Percentiles rank a stretch among this genome's conserved stretches.
Conservation (phyloP, 2,888 invertebrate species). For the Drosophila setosimentum region DNA sequence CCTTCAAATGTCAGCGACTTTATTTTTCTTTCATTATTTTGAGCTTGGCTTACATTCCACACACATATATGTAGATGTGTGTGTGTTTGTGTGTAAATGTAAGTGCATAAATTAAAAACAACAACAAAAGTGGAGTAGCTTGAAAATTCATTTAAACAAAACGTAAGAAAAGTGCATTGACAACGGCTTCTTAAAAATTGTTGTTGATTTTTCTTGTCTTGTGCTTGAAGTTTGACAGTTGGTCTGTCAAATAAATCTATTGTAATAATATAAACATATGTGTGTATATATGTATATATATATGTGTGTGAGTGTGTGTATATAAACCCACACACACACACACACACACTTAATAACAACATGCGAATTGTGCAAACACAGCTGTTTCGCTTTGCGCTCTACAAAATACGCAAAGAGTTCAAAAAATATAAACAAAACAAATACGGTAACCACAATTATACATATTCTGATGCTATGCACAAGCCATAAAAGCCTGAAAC, state of each 20-base stretch:
- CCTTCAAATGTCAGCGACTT: conserved; percentile 77
- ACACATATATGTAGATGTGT: conserved; percentile 13
- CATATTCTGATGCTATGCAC: conserved; percentile 18
- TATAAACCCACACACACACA: conserved; percentile 19
- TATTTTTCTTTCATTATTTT: conserved; percentile 45
- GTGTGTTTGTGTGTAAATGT: conserved; percentile 31
- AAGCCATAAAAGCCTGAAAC: conserved; percentile 25
- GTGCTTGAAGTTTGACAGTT: conserved; percentile 46
- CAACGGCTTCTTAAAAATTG: conserved; percentile 40
- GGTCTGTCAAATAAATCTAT: conserved; percentile 60
- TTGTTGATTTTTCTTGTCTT: conserved; percentile 42
- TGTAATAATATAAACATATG: conserved; percentile 16
- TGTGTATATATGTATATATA: conserved; percentile 14
- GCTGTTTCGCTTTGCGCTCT: conserved; percentile 53
- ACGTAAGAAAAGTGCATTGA: conserved; percentile 49
- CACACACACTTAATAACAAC: conserved; percentile 9
- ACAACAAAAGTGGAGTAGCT: conserved; percentile 49
- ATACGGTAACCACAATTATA: conserved; percentile 20
- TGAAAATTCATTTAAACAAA: conserved; percentile 50
- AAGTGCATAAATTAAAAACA: conserved; percentile 58
- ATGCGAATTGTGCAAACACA: conserved; percentile 60
- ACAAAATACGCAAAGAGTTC: conserved; percentile 20
- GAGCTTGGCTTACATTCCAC: conserved; percentile 52
- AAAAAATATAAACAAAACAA: conserved; percentile 11
- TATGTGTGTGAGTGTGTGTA: not conserved